These are phyloP conservation scores for Drosophila lowei DNA, from an alignment of 1,140 invertebrate species.

Conservation along the genomic window DNA sequence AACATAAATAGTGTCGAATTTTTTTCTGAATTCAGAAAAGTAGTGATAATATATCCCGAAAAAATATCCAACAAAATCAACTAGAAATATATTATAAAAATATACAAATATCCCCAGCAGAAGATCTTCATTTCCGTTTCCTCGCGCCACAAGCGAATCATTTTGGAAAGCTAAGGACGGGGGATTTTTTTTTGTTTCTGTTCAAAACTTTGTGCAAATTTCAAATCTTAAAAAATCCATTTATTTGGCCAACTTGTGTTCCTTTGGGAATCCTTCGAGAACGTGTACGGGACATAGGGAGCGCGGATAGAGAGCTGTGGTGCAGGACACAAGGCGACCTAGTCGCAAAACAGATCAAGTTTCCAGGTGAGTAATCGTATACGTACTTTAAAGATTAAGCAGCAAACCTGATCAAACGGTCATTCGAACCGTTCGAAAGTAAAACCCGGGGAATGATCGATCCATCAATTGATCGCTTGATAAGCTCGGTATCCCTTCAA, in stretches of 20 bases:
- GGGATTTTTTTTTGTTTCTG: no score
- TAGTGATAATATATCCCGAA: no score
- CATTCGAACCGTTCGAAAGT: conserved; percentile 8
- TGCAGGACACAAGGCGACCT: conserved; percentile 38
- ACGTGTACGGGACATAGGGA: neutral
- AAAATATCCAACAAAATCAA: no score
- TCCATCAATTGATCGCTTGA: conserved; percentile 33
- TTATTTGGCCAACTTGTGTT: neutral
- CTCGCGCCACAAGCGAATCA: no score
- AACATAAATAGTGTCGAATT: no score
- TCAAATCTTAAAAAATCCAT: no score
- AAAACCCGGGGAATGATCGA: conserved; percentile 12
- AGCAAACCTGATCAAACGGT: conserved; percentile 5
- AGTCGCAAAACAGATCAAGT: conserved; percentile 55
- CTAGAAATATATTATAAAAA: no score
- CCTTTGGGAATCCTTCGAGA: neutral
- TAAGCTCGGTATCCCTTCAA: conserved; percentile 30
- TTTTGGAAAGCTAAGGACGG: no score
- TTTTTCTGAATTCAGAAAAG: no score
- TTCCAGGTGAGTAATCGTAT: conserved; percentile 23
- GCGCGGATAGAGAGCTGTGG: neutral
- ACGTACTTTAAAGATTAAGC: neutral
- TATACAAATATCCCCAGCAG: no score
- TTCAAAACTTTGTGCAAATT: no score
- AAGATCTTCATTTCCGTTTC: no score